Conservation (phyloP, 2,797 vertebrate species). For the Hyperoplus lanceolatus region DNA sequence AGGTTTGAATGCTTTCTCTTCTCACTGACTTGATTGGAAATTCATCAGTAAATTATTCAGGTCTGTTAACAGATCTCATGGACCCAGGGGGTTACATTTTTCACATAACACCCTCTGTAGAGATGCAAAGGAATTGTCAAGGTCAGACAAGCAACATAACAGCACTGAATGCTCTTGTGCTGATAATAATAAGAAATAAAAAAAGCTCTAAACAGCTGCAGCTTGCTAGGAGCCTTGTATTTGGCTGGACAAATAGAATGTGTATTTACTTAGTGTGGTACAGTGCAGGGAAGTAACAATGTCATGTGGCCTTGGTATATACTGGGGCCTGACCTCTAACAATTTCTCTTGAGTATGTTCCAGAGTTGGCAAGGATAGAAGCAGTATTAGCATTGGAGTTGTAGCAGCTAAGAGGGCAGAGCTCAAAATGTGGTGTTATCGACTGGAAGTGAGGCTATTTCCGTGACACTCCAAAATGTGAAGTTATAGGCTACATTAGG, state of each 20-base stretch:
- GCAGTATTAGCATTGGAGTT: neutral
- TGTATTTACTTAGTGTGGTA: neutral
- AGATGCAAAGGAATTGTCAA: neutral
- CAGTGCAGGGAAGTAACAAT: neutral
- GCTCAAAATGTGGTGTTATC: neutral
- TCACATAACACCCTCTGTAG: neutral
- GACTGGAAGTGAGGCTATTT: neutral
- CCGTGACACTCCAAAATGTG: neutral
- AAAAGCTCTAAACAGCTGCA: neutral
- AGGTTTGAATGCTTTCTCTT: neutral
- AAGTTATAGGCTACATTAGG: neutral
- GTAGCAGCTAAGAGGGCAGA: neutral
- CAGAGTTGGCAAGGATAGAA: neutral
- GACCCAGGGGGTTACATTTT: slow-evolving; percentile 5
- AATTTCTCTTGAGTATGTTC: too few species aligned
- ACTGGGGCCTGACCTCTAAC: neutral
- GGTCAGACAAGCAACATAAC: neutral
- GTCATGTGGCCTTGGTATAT: neutral
- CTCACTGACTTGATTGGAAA: slow-evolving; percentile 12
- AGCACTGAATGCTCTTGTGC: too few species aligned
- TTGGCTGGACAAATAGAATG: neutral
- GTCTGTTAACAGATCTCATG: slow-evolving; percentile 23
- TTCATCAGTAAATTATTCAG: slow-evolving; percentile 45
- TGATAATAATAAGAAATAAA: neutral
- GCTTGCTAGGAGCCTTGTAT: neutral